Base-by-base conservation (phyloP, 2,888 invertebrate species). In the Platycnemis pennipes region DNA sequence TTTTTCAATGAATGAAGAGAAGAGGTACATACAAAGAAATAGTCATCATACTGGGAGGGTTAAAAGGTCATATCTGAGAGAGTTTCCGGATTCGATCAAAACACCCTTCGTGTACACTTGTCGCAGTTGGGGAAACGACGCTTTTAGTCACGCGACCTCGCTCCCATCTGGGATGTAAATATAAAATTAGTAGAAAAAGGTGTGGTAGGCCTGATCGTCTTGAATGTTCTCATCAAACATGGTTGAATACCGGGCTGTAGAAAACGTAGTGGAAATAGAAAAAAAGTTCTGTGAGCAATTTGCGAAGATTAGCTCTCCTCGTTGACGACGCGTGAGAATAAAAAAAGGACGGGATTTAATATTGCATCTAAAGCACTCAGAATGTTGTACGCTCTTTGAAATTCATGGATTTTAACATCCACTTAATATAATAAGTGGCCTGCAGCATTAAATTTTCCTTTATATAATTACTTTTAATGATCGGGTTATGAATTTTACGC, bases 101-200 rank as follows among this genome's bases (percentile, higher is more conserved):
- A 87, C 45, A 91, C 44, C n/a, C 16, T 56, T 91, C 44, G 89
- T 89, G 89, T 91, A 69, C 56, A 91, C 91, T 91, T 91, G 91
- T 91, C 91, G 63, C 91, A 69, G 91, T 91, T 44, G 91, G 63
- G 44, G 26, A 91, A 63, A 56, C 63, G 91, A 19, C 63, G 44
- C 53, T 56, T 89, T 89, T 44, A 44, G 91, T 91, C 91, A 91
- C 63, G 91, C 63, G 45, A 89, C 42, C 26, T n/a, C 44, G 19
- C 26, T 63, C 22, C 8, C 63, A 44, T 63, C 4, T 44, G 37
- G 44, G 63, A 26, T 91, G 63, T 77, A 77, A 77, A 77, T 37
- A 77, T n/a, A 63, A 42, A 56, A 44, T 63, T 42, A 86, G 19
- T 7, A n/a, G 7, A 42, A 86, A 89, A 56, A 42, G 56, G n/a